Evolutionary conservation across 2,888 invertebrate species (phyloP).

Genomic region (Ptilodon capucinus): DNA sequence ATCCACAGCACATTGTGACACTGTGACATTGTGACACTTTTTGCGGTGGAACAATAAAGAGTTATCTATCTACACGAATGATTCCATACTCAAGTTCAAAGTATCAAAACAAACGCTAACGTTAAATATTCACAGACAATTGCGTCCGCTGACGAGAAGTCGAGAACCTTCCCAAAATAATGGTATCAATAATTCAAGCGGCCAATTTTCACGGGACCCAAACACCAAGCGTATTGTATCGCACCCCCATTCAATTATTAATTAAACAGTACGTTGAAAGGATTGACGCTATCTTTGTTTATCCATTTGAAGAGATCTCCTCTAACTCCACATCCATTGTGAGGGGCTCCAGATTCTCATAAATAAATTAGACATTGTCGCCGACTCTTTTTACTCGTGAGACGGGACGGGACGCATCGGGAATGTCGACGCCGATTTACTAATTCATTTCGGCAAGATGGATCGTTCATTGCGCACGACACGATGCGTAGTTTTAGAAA

Average conservation of each 20-base stretch:
- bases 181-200: conserved; percentile 36
- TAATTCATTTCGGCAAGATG: conserved; percentile 72
- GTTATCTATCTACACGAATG: too few relatives aligned
- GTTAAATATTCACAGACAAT: conserved; percentile 21
- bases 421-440: conserved; percentile 76
- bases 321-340: conserved; percentile 55
- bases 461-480: conserved; percentile 38
- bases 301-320: conserved; percentile 45
- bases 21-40: too few relatives aligned
- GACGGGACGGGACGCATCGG: conserved; percentile 54
- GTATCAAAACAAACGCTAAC: not conserved
- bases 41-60: too few relatives aligned
- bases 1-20: too few relatives aligned
- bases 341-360: conserved; percentile 63
- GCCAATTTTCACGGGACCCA: conserved; percentile 27
- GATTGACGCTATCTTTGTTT: conserved; percentile 51
- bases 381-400: conserved; percentile 61
- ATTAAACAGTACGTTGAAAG: conserved; percentile 41
- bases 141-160: conserved; percentile 8
- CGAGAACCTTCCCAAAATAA: conserved; percentile 5
- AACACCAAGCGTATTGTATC: conserved; percentile 23
- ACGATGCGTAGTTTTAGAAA: conserved; percentile 9
- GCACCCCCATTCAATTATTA: conserved; percentile 30
- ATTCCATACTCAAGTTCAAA: not conserved
- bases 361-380: conserved; percentile 72